Evolutionary conservation across 2,113 vertebrate genomes (phyloP), one percentile per base, ranked within the genome.

Genomic region (Climacteris rufus): DNA sequence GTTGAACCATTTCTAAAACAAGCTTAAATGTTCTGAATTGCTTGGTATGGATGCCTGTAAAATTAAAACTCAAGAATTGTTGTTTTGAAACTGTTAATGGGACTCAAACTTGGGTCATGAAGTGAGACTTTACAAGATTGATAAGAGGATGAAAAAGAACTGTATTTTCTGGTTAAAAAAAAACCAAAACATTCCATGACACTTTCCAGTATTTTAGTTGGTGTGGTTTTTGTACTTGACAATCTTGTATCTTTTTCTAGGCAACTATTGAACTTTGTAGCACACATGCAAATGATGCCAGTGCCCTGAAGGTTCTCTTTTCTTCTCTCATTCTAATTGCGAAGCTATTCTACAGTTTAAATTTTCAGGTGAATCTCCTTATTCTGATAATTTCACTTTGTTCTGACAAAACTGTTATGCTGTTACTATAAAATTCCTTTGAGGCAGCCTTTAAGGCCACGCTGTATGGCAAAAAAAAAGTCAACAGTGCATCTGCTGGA

Each of bases 341-440:
- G 31, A 99, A 99, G 96, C 98, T 99, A 57, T 99, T 99, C 97
- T 99, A 99, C 97, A 99, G 99, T 97, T 98, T 99, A 95, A 99
- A 99, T 97, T 99, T 99, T 90, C 99, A 99, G 98, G 99, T 99
- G 96, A 97, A 96, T 87, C 64, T 89, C 30, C 28, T 85, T 80
- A 13, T 78, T 95, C 40, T 85, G 12, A 19, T 45, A 57, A 27
- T 82, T 92, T 17, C 18, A 2, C 33, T 90, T 76, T 56, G 31
- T 44, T 72, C 50, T 76, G 27, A 13, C 1, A 1, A 70, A 85
- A 16, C 54, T 85, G 19, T 84, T 79, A 21, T 9, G 17, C 40
- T 64, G 5, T 77, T 81, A 13, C 22, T 84, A 1, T 15, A 52
- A 78, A 47, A 72, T 47, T 57, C 6, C 13, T 69, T 72, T 82